Conservation (phyloP, 2,797 vertebrate species). For the Syndactyla subalaris region DNA sequence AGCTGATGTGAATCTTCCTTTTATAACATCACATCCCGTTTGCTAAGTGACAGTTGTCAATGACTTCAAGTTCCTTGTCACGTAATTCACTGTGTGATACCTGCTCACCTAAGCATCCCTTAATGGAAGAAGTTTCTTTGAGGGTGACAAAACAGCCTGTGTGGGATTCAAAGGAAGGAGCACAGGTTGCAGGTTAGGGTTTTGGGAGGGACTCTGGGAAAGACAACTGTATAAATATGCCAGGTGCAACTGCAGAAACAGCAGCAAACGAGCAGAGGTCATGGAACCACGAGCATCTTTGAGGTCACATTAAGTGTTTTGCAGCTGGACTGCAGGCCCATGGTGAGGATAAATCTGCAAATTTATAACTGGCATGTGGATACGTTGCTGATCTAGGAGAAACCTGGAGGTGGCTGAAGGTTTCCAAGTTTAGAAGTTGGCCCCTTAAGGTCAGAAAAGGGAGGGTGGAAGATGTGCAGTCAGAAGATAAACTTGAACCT, state of each 20-base stretch:
- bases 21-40: background rate
- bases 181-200: background rate
- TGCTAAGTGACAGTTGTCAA: constrained; percentile 15
- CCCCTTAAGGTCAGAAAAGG: background rate
- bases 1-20: background rate
- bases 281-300: background rate
- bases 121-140: background rate
- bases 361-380: background rate
- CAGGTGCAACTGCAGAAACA: background rate
- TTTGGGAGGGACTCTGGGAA: background rate
- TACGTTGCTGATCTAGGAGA: background rate
- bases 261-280: background rate
- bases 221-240: background rate
- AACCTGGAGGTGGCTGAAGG: background rate
- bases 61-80: background rate
- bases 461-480: background rate
- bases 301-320: background rate
- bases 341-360: background rate
- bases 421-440: background rate
- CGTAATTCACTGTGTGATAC: background rate
- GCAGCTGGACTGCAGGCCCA: background rate
- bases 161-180: background rate
- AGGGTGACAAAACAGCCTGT: background rate
- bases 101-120: constrained; percentile 8
- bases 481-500: background rate